Evolutionary conservation across 2,888 invertebrate species (phyloP).

Genomic region (Zhengitettix transpicula): DNA sequence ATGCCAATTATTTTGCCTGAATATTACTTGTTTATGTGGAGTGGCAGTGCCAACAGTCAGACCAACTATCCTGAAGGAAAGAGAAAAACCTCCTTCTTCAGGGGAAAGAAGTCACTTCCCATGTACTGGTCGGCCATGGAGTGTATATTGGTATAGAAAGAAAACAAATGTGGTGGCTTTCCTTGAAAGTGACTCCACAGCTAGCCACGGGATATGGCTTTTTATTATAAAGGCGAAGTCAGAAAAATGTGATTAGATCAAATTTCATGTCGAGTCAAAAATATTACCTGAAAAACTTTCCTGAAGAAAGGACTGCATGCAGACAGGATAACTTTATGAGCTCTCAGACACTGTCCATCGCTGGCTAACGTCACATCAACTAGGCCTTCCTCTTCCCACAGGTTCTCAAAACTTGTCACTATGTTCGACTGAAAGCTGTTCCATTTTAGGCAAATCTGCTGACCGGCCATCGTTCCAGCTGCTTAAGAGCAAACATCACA

Average conservation of each 20-base stretch:
- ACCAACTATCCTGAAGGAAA: no score
- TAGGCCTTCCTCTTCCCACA: conserved; percentile 45
- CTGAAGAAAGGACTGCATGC: conserved; percentile 50
- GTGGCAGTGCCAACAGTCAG: no score
- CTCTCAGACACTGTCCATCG: conserved; percentile 46
- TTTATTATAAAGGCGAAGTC: not conserved
- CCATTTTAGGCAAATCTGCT: conserved; percentile 51
- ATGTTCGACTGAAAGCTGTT: conserved; percentile 50
- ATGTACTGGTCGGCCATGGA: no score
- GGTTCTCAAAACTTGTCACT: conserved; percentile 41
- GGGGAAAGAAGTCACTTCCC: not conserved
- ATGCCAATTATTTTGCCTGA: no score
- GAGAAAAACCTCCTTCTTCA: no score
- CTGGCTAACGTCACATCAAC: conserved; percentile 50
- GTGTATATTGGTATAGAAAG: no score
- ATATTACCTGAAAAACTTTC: conserved; percentile 40
- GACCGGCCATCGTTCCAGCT: conserved; percentile 11
- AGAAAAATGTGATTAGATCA: not conserved
- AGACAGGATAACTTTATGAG: conserved; percentile 50
- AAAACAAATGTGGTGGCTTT: no score
- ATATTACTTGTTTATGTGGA: no score
- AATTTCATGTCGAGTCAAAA: not conserved
- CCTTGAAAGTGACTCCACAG: no score
- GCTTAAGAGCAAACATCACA: no score
- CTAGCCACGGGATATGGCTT: not conserved